phyloP scores from a whole-genome alignment of 2,888 invertebrate species.

The Megastigmus dorsalis region DNA sequence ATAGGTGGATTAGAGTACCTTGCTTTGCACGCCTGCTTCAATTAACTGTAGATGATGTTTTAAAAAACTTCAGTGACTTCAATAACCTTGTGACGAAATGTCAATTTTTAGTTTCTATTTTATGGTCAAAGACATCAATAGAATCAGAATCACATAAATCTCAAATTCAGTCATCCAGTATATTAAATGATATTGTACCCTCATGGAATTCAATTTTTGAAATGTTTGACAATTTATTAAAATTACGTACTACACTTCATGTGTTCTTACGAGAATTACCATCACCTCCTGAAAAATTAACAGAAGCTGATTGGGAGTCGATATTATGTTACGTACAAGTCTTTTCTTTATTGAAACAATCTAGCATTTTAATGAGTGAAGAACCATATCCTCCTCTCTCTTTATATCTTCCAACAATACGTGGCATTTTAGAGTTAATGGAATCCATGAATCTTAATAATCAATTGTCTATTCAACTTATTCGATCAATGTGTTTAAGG shows the following conservation, averaged over 20 bases:
- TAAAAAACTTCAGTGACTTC: slow-evolving; percentile 47
- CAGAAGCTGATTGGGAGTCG: slow-evolving; percentile 51
- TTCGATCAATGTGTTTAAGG: slow-evolving; percentile 47
- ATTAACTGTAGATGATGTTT: slow-evolving; percentile 51
- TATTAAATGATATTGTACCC: slow-evolving; percentile 45
- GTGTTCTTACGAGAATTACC: slow-evolving; percentile 34
- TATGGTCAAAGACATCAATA: slow-evolving; percentile 44
- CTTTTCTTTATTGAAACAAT: slow-evolving; percentile 52
- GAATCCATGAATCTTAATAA: slow-evolving; percentile 45
- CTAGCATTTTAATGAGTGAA: slow-evolving; percentile 45
- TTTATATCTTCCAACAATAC: slow-evolving; percentile 48
- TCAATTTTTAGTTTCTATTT: slow-evolving; percentile 30
- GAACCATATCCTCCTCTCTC: slow-evolving; percentile 54
- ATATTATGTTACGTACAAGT: slow-evolving; percentile 48
- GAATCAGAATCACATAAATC: slow-evolving; percentile 29
- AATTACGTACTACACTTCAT: slow-evolving; percentile 43
- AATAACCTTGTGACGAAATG: slow-evolving; percentile 44
- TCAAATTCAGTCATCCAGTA: slow-evolving; percentile 20
- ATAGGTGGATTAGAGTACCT: slow-evolving; percentile 51
- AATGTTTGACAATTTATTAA: slow-evolving; percentile 52
- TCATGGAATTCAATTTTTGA: slow-evolving; percentile 55
- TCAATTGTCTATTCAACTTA: slow-evolving; percentile 38
- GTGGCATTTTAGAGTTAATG: slow-evolving; percentile 51
- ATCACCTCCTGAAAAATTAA: slow-evolving; percentile 48
- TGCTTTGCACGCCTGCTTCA: slow-evolving; percentile 55